Evolutionary conservation across 2,797 vertebrate species (phyloP), one percentile per base, ranked within the genome.

Genomic region (Rhabdomys pumilio): DNA sequence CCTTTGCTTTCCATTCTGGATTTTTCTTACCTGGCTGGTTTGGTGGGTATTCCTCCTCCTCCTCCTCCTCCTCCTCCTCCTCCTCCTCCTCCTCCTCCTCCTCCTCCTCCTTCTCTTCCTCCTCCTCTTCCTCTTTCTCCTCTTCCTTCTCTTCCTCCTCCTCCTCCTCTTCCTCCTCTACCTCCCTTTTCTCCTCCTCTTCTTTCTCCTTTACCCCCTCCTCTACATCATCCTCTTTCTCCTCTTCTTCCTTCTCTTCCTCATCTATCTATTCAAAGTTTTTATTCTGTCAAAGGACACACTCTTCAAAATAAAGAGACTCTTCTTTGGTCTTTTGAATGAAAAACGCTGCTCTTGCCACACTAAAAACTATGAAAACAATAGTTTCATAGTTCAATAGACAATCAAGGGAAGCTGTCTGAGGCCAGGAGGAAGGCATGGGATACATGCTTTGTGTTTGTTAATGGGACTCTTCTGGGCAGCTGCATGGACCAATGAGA

Each of bases 361-460:
- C 61, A 90, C 61, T 87, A 85, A 41, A 41, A 93, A 85, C 17
- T 80, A 44, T 59, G 38, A 84, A 94, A 92, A 95, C 20, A 91
- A 38, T 38, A 38, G 38, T 38, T 38, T 38, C 38, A 38, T 38
- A 38, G 38, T 38, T 38, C 44, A 88, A 93, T 12, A 24, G 61
- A 57, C 0, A 26, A 76, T 63, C 26, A 92, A 90, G 34, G n/a
- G n/a, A 47, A 61, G 57, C 47, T 77, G 13, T 67, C 61, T 11
- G 61, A 63, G 20, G 22, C 15, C 24, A 89, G 65, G 41, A 75
- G 63, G 87, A 90, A 73, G 29, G 3, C 17, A n/a, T 31, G 29
- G 59, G 89, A 77, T 24, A 2, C 26, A 6, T 12, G 8, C 34
- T 96, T 94, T 15, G 67, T 61, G 91, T 72, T 47, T 91, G 31